phyloP scores from a whole-genome alignment of 2,888 invertebrate genomes.

The Noctua janthina region DNA sequence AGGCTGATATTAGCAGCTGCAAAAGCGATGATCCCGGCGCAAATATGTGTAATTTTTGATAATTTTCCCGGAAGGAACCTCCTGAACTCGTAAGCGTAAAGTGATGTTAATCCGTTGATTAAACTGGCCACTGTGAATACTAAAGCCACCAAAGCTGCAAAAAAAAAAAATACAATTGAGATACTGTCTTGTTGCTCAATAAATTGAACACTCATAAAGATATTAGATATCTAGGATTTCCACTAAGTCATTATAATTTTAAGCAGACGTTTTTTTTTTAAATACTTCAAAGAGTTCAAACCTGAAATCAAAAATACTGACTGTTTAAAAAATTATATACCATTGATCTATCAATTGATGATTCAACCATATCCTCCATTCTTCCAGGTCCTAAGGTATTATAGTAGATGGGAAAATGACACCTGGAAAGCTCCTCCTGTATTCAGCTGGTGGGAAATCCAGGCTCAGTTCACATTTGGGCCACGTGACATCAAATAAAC shows the following conservation, averaged over 20 bases:
- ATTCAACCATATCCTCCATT: not conserved
- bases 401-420: not conserved
- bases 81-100: slow-evolving; percentile 78
- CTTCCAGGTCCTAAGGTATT: not conserved
- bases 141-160: slow-evolving; percentile 79
- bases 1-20: slow-evolving; percentile 71
- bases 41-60: slow-evolving; percentile 79
- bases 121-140: slow-evolving; percentile 78
- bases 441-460: not conserved
- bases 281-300: not conserved
- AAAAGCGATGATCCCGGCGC: slow-evolving; percentile 77
- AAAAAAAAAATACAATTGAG: slow-evolving; percentile 12
- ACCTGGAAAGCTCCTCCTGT: not conserved
- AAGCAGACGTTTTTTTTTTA: not conserved
- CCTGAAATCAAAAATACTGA: not conserved
- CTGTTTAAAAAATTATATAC: not conserved
- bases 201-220: not conserved
- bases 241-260: not conserved
- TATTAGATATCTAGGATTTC: not conserved
- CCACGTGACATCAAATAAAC: not conserved
- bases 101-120: slow-evolving; percentile 78
- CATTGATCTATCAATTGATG: not conserved
- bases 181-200: not conserved
- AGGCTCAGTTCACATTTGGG: not conserved
- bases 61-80: slow-evolving; percentile 72